Conservation (phyloP, 2,113 vertebrate genomes). For the Aythya baeri region DNA sequence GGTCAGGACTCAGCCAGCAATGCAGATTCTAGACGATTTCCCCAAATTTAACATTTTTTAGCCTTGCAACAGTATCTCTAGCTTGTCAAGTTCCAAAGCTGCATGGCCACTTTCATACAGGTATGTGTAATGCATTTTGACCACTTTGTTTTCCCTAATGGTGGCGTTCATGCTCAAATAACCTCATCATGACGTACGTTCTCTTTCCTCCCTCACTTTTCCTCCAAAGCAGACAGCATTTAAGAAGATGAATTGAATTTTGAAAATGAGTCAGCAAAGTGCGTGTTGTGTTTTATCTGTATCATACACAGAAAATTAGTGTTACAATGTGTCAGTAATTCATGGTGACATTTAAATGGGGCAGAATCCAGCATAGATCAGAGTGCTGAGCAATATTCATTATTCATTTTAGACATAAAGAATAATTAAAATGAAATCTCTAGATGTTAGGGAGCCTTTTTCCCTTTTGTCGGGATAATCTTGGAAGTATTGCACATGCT, state of each 20-base stretch:
- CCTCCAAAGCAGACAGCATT: neutral
- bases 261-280: neutral
- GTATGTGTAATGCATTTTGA: neutral
- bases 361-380: constrained; percentile 17
- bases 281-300: constrained; percentile 11
- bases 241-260: constrained; percentile 7
- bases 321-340: constrained; percentile 3
- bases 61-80: neutral
- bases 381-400: neutral
- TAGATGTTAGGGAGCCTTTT: constrained; percentile 5
- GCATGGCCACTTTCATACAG: neutral
- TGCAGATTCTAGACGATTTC: neutral
- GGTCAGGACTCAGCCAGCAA: neutral
- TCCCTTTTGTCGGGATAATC: constrained; percentile 1
- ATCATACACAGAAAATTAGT: neutral
- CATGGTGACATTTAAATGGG: neutral
- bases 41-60: neutral
- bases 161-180: constrained; percentile 5
- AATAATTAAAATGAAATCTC: neutral
- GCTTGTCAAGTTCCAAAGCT: neutral
- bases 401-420: neutral
- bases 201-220: neutral
- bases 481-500: neutral
- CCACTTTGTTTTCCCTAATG: neutral
- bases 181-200: neutral